Conservation (phyloP, 2,888 invertebrate species). For the Cordilura impudica region DNA sequence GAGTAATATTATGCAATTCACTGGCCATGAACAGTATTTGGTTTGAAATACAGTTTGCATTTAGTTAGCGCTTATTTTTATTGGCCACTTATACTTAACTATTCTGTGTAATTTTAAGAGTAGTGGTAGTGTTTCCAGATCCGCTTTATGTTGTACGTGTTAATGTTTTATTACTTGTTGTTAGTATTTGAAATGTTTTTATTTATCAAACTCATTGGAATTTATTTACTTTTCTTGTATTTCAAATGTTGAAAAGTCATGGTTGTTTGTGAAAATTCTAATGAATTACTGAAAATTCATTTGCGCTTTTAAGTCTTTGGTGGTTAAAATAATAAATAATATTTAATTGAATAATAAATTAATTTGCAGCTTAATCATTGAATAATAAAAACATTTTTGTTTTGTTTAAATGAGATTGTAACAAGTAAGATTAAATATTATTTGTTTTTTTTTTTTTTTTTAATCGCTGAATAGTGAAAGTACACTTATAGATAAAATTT, state of each 20-base stretch:
- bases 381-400: no score
- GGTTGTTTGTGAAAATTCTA: not conserved
- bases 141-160: constrained; percentile 17
- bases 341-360: not conserved
- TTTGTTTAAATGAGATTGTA: no score
- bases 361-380: no score
- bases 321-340: not conserved
- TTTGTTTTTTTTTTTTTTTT: no score
- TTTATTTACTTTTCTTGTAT: constrained; percentile 25
- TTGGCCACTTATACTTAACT: constrained; percentile 33
- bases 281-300: constrained; percentile 2
- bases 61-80: constrained; percentile 42
- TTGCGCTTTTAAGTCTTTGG: not conserved
- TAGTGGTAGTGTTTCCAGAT: constrained; percentile 6
- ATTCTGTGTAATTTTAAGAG: not conserved
- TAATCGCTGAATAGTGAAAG: no score
- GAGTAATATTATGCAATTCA: constrained; percentile 54
- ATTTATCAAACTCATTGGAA: not conserved
- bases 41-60: constrained; percentile 49
- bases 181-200: not conserved
- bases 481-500: no score
- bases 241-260: constrained; percentile 6
- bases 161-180: not conserved
- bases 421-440: no score
- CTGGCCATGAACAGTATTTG: constrained; percentile 46